Evolutionary conservation across 2,113 vertebrate genomes (phyloP).

Genomic region (Phycodurus eques): DNA sequence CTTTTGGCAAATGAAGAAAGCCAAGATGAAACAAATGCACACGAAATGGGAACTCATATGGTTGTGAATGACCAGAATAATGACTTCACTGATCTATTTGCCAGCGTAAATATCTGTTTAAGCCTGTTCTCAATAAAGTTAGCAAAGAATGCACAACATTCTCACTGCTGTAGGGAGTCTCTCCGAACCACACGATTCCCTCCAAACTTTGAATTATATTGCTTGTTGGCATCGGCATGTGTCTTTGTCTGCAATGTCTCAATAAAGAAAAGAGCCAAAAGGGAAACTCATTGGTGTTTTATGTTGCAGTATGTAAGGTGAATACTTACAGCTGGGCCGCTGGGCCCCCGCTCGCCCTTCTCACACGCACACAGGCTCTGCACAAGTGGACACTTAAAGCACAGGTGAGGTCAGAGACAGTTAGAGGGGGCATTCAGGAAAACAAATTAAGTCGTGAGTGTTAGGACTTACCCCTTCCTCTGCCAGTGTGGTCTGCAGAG

Average conservation of each 20-base stretch:
- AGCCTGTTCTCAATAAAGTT: constrained; percentile 49
- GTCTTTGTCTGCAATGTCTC: constrained; percentile 17
- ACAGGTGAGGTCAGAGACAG: constrained; percentile 24
- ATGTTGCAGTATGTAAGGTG: not conserved
- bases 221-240: constrained; percentile 20
- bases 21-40: not conserved
- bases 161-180: constrained; percentile 44
- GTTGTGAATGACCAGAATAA: not conserved
- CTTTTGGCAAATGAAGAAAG: constrained; percentile 27
- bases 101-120: constrained; percentile 47
- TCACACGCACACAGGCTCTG: constrained; percentile 77
- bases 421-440: constrained; percentile 11
- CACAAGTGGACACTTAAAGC: constrained; percentile 75
- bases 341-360: constrained; percentile 82
- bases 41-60: constrained; percentile 9
- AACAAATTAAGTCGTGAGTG: constrained; percentile 9
- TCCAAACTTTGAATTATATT: constrained; percentile 37
- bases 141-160: constrained; percentile 46
- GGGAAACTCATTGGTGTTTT: not conserved
- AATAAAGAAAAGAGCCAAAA: constrained; percentile 9
- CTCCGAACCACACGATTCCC: constrained; percentile 30
- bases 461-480: constrained; percentile 80
- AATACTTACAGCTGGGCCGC: constrained; percentile 81
- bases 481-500: constrained; percentile 74
- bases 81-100: constrained; percentile 15